Conservation (phyloP, 2,113 vertebrate genomes). For the Ancistrus triradiatus region DNA sequence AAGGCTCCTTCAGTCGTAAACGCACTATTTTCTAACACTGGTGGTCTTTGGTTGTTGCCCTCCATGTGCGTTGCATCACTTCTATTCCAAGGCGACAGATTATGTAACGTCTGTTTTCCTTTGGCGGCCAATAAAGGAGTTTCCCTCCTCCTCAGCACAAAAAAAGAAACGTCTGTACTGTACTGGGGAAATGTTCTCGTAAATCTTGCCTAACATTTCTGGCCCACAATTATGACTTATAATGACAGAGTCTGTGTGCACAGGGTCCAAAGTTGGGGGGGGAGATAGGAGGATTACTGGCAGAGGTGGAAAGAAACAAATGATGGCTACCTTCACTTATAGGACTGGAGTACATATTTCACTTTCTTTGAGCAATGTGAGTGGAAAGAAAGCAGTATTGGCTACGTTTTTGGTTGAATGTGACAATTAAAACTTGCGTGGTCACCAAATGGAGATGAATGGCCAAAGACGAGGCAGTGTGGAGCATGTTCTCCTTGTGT, state of each 20-base stretch:
- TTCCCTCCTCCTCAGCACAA: conserved; percentile 9
- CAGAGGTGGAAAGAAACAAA: not conserved
- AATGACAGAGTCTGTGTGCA: conserved; percentile 27
- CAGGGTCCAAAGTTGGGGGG: conserved; percentile 12
- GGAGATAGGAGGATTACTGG: not conserved
- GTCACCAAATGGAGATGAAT: no score
- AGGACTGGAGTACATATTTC: not conserved
- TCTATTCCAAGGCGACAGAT: conserved; percentile 36
- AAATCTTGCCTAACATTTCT: conserved; percentile 36
- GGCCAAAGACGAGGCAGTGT: no score
- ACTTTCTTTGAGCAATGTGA: not conserved
- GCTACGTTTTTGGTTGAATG: no score
- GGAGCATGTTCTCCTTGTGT: no score
- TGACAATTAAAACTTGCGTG: no score
- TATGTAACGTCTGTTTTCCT: conserved; percentile 39
- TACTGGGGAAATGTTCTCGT: conserved; percentile 17
- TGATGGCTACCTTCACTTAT: not conserved
- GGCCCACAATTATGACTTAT: conserved; percentile 21
- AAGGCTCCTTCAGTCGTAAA: no score
- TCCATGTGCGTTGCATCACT: conserved; percentile 19
- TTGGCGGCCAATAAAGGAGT: not conserved
- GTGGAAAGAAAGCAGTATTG: no score
- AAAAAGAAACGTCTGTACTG: conserved; percentile 7
- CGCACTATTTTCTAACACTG: not conserved
- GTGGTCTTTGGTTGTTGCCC: not conserved